Conservation (phyloP, 2,797 vertebrate species). For the Leuciscus waleckii region DNA sequence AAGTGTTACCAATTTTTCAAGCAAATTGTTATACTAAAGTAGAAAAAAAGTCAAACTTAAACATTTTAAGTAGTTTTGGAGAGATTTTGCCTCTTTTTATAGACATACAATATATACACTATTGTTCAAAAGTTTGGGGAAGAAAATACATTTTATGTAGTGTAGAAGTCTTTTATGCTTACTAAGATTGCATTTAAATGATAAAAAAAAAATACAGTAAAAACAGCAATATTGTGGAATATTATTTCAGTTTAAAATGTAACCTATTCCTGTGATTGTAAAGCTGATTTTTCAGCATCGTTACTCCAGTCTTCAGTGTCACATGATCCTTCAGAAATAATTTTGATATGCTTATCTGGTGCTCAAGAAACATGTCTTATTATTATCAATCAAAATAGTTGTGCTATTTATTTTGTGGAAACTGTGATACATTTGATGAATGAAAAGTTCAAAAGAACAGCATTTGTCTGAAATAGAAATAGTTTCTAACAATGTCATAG, state of each 20-base stretch:
- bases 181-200: neutral
- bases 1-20: no score
- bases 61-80: neutral
- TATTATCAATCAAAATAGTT: neutral
- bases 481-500: neutral
- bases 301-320: neutral
- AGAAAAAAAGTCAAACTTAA: neutral
- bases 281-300: neutral
- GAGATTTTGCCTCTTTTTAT: neutral
- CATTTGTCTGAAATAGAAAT: neutral
- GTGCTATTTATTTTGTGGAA: neutral
- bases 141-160: neutral
- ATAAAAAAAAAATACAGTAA: neutral
- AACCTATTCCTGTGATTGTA: neutral
- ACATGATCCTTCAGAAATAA: neutral
- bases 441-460: neutral
- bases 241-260: neutral
- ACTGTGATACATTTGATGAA: neutral
- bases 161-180: neutral
- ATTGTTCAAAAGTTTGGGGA: neutral
- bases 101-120: neutral
- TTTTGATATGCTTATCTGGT: neutral
- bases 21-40: neutral
- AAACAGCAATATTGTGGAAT: neutral
- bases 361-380: neutral